These are phyloP conservation scores for Psittacara wagleri DNA, from an alignment of 2,113 vertebrate species.

Conservation along the genomic window DNA sequence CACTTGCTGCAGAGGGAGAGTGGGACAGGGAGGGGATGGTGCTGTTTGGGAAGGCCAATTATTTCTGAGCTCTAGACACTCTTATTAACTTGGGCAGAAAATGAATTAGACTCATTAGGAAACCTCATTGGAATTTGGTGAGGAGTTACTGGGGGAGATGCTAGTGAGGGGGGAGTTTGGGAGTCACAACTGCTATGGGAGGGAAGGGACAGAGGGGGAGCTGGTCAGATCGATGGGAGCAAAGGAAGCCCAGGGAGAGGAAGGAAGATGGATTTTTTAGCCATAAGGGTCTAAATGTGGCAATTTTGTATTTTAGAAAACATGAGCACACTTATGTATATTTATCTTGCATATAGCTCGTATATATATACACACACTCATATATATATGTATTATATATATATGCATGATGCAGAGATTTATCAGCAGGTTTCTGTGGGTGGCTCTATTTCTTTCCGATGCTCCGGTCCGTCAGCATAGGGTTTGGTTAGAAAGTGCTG, in stretches of 20 bases:
- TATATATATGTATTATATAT: background rate
- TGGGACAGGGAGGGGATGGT: constrained; percentile 65
- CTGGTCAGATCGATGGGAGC: constrained; percentile 13
- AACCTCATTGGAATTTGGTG: constrained; percentile 76
- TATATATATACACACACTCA: background rate
- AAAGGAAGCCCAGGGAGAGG: background rate
- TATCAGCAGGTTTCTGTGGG: constrained; percentile 49
- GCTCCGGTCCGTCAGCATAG: constrained; percentile 46
- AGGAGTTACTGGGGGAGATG: constrained; percentile 70
- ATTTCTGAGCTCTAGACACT: constrained; percentile 79
- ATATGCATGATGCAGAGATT: background rate
- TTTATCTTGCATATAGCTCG: background rate
- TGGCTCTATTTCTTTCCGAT: constrained; percentile 63
- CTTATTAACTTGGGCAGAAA: constrained; percentile 84
- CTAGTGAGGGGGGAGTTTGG: background rate
- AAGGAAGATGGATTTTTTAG: background rate
- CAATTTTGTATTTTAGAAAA: background rate
- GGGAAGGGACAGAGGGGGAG: background rate
- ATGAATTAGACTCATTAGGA: constrained; percentile 87
- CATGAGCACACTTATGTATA: background rate
- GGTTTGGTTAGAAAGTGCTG: constrained; percentile 66
- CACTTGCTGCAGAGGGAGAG: constrained; percentile 55
- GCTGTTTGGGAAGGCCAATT: constrained; percentile 79
- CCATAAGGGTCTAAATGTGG: constrained; percentile 14
- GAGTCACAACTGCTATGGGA: background rate